Evolutionary conservation across 1,140 invertebrate genomes (phyloP), one percentile per base, ranked within the genome.

Genomic region (Lordiphosa clarofinis): DNA sequence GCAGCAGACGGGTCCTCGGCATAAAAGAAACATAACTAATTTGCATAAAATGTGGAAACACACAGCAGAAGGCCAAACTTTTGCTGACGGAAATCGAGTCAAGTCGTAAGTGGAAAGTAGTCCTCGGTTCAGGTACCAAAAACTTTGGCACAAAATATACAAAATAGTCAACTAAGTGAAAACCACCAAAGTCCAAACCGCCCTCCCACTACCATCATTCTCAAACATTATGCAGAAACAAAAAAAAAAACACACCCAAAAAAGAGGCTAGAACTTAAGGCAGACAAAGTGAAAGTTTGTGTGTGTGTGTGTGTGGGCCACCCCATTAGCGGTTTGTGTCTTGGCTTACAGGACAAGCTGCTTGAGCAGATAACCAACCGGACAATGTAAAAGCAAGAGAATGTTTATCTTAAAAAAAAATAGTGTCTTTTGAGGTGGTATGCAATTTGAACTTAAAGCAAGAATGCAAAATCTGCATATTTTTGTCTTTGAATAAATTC

Each of bases 1-100:
- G 3, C 21, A 21, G 21, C 21, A 24, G 21, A 24, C 21, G 60
- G 65, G 56, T 44, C 49, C 43, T 36, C 64, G 59, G 63, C 73
- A 82, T 82, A 84, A 82, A 82, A 84, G 76, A 82, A 82, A 82
- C 76, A 82, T 82, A 82, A 76, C 76, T 82, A 82, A 82, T 82
- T 82, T 82, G 76, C 76, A 82, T 82, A 82, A 82, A 82, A 84
- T 82, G 76, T 68, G 47, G 42, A 69, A 82, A 65, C 66, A 76
- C 61, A 70, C 37, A 37, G 46, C 24, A 39, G 15, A 48, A 52
- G 52, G 28, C 11, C 36, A 62, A 76, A 76, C 61, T 76, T 76
- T 69, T 11, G 42, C 60, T 43, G 42, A 56, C 78, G 67, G 63
- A 84, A 76, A 82, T 76, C 68, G 73, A 82, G 76, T 63, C 57